Evolutionary conservation across 2,797 vertebrate species (phyloP).

Genomic region (Gambusia yucatana): DNA sequence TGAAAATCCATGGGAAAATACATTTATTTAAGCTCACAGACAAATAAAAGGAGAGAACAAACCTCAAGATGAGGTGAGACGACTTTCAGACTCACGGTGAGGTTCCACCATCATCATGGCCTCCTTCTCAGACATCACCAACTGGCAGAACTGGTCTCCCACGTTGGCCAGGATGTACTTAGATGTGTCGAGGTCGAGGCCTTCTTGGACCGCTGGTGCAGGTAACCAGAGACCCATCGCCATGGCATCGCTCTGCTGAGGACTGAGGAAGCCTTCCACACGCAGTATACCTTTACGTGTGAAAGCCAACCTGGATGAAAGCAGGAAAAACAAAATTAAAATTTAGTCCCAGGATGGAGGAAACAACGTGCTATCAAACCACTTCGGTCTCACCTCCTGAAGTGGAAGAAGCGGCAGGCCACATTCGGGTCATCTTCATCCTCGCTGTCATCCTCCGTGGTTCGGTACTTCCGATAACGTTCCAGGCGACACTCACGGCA

Average conservation of each 20-base stretch:
- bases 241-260: slow-evolving; percentile 96
- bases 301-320: slow-evolving; percentile 88
- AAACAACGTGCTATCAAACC: fast-evolving
- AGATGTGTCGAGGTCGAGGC: slow-evolving; percentile 96
- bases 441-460: slow-evolving; percentile 90
- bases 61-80: background rate
- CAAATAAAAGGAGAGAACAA: background rate
- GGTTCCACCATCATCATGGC: slow-evolving; percentile 99
- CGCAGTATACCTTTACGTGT: slow-evolving; percentile 96
- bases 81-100: slow-evolving; percentile 87
- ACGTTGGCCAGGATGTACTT: slow-evolving; percentile 99
- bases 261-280: slow-evolving; percentile 96
- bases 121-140: slow-evolving; percentile 99
- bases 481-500: slow-evolving; percentile 97
- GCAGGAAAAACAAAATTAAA: background rate
- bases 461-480: slow-evolving; percentile 94
- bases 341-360: background rate
- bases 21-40: background rate
- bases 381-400: slow-evolving; percentile 86
- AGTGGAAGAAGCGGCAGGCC: slow-evolving; percentile 98
- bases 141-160: slow-evolving; percentile 98
- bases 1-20: slow-evolving; percentile 56
- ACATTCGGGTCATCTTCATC: slow-evolving; percentile 98
- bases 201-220: slow-evolving; percentile 88
- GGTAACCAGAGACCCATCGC: slow-evolving; percentile 98